Evolutionary conservation across 2,888 invertebrate genomes (phyloP).

Genomic region (Arctia plantaginis): DNA sequence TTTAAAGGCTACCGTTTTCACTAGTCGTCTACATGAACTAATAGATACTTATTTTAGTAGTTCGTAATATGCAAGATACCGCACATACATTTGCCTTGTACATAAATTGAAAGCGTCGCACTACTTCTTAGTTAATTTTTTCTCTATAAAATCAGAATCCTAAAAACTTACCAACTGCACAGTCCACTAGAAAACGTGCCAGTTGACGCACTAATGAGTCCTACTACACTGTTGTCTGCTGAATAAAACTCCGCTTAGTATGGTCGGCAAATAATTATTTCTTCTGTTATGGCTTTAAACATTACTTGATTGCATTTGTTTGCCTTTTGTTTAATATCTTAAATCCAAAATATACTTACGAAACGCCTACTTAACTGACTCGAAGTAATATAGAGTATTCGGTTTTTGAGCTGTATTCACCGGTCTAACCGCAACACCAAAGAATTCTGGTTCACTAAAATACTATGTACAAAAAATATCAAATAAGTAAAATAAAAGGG

Average conservation of each 20-base stretch:
- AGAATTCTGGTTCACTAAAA: neutral
- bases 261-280: neutral
- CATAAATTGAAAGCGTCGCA: neutral
- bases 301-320: neutral
- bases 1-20: no score
- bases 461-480: neutral
- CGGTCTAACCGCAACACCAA: neutral
- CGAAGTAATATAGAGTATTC: neutral
- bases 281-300: neutral
- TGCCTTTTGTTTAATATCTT: neutral
- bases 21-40: no score
- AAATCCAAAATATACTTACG: neutral
- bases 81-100: no score
- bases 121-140: neutral
- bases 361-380: neutral
- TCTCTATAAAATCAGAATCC: neutral
- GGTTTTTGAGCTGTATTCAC: neutral
- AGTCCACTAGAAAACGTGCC: constrained; percentile 23
- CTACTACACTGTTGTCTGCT: constrained; percentile 39
- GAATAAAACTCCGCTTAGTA: constrained; percentile 30
- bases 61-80: no score
- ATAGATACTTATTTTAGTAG: no score
- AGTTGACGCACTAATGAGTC: constrained; percentile 41
- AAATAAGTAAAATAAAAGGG: neutral
- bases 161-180: neutral